Evolutionary conservation across 2,797 vertebrate species (phyloP).

Genomic region (Cygnus olor): DNA sequence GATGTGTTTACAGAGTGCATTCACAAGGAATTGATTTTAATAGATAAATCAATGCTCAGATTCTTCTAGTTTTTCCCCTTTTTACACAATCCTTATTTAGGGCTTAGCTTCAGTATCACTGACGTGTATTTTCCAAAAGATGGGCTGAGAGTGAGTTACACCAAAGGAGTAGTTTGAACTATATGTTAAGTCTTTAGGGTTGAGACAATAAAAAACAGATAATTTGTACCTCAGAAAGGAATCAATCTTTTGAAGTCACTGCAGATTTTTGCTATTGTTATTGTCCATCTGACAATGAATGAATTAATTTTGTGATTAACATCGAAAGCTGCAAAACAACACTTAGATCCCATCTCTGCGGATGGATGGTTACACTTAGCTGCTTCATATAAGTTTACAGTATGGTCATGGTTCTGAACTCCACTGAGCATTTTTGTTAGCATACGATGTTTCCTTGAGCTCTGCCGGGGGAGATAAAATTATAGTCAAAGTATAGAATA

Average conservation of each 20-base stretch:
- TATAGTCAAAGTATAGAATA: not conserved
- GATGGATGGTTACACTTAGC: not conserved
- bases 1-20: not conserved
- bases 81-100: not conserved
- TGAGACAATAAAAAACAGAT: not conserved
- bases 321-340: not conserved
- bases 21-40: not conserved
- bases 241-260: not conserved
- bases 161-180: not conserved
- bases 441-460: not conserved
- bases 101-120: not conserved
- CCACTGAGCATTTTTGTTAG: not conserved
- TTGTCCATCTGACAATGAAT: not conserved
- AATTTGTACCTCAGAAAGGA: not conserved
- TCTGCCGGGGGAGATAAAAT: not conserved
- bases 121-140: not conserved
- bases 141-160: not conserved
- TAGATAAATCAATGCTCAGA: not conserved
- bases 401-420: not conserved
- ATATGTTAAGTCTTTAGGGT: not conserved
- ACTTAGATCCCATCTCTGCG: not conserved
- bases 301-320: not conserved
- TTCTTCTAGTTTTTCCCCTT: not conserved
- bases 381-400: not conserved
- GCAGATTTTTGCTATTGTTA: not conserved